Evolutionary conservation across 2,888 invertebrate species (phyloP).

Genomic region (Tortrix viridana): DNA sequence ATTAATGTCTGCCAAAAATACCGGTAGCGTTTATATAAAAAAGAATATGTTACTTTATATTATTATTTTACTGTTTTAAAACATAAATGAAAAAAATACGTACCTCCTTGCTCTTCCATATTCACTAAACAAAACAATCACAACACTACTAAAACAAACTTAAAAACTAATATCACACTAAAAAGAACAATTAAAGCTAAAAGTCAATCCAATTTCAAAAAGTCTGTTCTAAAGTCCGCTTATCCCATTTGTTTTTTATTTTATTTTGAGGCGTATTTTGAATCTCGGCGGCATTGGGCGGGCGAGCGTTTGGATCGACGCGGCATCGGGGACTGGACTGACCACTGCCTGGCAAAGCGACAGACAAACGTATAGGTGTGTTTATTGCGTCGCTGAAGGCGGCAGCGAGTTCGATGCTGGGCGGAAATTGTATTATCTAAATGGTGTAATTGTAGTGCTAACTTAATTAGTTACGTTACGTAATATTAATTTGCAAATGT

Average conservation of each 20-base stretch:
- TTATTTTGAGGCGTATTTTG: conserved; percentile 75
- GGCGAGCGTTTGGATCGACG: conserved; percentile 40
- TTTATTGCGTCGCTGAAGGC: background rate
- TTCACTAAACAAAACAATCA: conserved; percentile 46
- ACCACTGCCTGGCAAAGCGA: background rate
- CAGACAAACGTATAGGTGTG: background rate
- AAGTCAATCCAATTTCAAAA: conserved; percentile 33
- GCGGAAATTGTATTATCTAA: background rate
- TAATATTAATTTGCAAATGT: too few relatives aligned
- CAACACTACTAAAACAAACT: conserved; percentile 56
- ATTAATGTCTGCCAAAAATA: too few relatives aligned
- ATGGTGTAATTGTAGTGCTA: background rate
- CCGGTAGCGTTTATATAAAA: too few relatives aligned
- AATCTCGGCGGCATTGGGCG: conserved; percentile 67
- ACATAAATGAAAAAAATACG: conserved; percentile 38
- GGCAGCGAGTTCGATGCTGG: conserved; percentile 8
- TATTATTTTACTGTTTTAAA: background rate
- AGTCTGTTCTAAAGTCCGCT: conserved; percentile 46
- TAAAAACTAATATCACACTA: conserved; percentile 77
- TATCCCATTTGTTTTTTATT: conserved; percentile 72
- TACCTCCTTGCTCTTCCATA: conserved; percentile 78
- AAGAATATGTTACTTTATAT: too few relatives aligned
- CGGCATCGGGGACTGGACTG: conserved; percentile 18
- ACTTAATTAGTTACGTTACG: too few relatives aligned
- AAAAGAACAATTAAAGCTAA: conserved; percentile 45